Evolutionary conservation across 2,113 vertebrate genomes (phyloP).

Genomic region (Solea solea): DNA sequence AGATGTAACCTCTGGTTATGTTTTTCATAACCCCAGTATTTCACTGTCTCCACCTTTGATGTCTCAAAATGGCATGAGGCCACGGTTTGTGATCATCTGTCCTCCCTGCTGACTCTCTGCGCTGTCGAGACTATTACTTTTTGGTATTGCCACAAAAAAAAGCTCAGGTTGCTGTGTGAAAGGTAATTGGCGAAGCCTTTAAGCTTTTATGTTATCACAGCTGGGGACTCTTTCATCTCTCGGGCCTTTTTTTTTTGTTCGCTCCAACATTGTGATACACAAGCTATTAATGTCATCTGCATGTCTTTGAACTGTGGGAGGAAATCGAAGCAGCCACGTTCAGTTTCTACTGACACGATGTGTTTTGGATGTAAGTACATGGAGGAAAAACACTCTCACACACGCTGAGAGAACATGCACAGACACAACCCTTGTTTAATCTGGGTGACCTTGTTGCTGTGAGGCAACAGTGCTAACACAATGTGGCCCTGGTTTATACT

Average conservation of each 20-base stretch:
- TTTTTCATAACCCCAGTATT: conserved; percentile 47
- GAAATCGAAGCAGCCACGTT: too few relatives aligned
- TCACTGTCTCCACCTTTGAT: conserved; percentile 61
- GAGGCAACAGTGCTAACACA: too few relatives aligned
- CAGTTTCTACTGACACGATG: too few relatives aligned
- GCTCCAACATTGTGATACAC: too few relatives aligned
- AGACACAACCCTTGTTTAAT: too few relatives aligned
- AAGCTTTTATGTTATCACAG: background rate
- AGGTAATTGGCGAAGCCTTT: conserved; percentile 5
- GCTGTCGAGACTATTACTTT: conserved; percentile 18
- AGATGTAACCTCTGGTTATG: conserved; percentile 61
- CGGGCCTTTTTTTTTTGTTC: background rate
- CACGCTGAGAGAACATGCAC: too few relatives aligned
- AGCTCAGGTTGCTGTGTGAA: conserved; percentile 31
- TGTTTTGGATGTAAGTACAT: too few relatives aligned
- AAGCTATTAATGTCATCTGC: too few relatives aligned
- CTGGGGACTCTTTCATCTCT: background rate
- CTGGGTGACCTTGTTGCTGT: too few relatives aligned
- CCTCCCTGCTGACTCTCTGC: conserved; percentile 39
- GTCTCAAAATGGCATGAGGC: conserved; percentile 73
- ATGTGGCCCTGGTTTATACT: too few relatives aligned
- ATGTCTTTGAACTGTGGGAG: too few relatives aligned
- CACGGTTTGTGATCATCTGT: conserved; percentile 61
- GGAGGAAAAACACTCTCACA: too few relatives aligned
- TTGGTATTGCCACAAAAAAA: conserved; percentile 17